Conservation (phyloP, 2,888 invertebrate genomes). For the Stratiomys singularior region DNA sequence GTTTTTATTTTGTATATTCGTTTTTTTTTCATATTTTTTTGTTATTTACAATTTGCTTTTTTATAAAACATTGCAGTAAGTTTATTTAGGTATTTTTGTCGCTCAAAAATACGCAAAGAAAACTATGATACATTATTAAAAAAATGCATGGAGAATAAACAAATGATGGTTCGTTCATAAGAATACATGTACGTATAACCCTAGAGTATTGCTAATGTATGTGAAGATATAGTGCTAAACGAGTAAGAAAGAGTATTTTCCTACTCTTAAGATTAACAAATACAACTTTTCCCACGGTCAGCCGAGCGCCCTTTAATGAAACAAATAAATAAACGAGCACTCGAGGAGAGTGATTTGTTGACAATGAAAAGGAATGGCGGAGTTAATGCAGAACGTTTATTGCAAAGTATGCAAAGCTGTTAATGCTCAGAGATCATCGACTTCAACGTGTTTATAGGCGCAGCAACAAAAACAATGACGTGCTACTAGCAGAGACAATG, state of each 20-base stretch:
- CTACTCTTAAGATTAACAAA: conserved; percentile 26
- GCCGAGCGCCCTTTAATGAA: neutral
- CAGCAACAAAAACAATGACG: neutral
- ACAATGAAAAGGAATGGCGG: neutral
- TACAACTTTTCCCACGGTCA: conserved; percentile 8
- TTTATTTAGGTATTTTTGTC: conserved; percentile 43
- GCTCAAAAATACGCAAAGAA: conserved; percentile 43
- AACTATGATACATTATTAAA: conserved; percentile 45
- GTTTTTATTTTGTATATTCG: conserved; percentile 31
- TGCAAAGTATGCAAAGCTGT: neutral
- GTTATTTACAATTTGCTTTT: conserved; percentile 49
- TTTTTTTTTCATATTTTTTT: conserved; percentile 48
- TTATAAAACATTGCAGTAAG: conserved; percentile 50
- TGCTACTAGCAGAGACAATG: neutral
- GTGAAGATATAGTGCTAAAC: conserved; percentile 11
- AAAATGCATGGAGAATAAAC: conserved; percentile 34
- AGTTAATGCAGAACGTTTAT: neutral
- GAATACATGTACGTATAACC: conserved; percentile 22
- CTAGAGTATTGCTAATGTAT: conserved; percentile 25
- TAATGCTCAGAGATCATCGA: conserved; percentile 18
- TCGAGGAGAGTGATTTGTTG: conserved; percentile 8
- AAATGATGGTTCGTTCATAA: conserved; percentile 38
- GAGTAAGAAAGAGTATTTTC: neutral
- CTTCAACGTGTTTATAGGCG: conserved; percentile 34
- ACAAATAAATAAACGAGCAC: conserved; percentile 28